Evolutionary conservation across 2,888 invertebrate species (phyloP).

Genomic region (Conistra vaccinii): DNA sequence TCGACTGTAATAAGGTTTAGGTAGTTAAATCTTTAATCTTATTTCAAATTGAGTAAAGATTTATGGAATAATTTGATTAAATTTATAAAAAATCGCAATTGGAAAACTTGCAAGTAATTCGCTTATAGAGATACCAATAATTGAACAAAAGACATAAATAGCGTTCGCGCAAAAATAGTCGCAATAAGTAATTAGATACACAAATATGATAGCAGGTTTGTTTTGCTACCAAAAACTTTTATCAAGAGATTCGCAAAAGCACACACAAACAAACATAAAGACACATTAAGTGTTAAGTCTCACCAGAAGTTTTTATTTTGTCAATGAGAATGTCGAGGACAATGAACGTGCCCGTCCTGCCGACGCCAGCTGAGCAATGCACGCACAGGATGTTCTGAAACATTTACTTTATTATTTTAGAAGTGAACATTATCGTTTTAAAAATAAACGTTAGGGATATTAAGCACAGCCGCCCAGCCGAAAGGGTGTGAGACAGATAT

Average conservation of each 20-base stretch:
- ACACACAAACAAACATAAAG: constrained; percentile 15
- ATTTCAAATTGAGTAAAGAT: no score
- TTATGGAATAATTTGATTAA: not conserved
- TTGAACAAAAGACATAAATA: no score
- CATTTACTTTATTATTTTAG: constrained; percentile 23
- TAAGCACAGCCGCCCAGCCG: not conserved
- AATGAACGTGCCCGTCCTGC: constrained; percentile 99
- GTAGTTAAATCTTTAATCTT: no score
- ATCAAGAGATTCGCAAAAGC: constrained; percentile 28
- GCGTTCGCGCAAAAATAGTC: not conserved
- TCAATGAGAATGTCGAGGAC: constrained; percentile 99
- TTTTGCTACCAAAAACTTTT: not conserved
- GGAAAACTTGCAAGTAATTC: not conserved
- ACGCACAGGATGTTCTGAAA: constrained; percentile 94
- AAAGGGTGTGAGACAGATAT: no score
- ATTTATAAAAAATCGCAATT: not conserved
- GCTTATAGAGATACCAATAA: not conserved
- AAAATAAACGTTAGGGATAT: not conserved
- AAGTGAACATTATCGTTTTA: not conserved
- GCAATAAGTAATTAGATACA: not conserved
- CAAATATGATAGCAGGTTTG: not conserved
- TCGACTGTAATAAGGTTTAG: no score
- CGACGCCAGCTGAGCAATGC: constrained; percentile 98
- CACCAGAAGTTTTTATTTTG: constrained; percentile 96
- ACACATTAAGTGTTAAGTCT: constrained; percentile 55